phyloP scores from a whole-genome alignment of 2,888 invertebrate genomes.

The Thelaira solivaga region DNA sequence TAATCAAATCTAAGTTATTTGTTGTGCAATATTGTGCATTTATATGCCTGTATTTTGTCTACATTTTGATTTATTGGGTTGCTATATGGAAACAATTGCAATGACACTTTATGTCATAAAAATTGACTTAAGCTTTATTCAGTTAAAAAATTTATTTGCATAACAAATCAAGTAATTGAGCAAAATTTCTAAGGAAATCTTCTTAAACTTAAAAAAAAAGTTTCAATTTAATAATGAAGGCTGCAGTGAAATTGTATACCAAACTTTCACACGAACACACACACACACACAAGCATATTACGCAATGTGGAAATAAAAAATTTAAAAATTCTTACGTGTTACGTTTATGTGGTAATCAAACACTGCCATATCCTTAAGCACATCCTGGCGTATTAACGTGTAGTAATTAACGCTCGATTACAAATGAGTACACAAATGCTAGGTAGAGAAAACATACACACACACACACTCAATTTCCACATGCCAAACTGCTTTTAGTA shows the following conservation, averaged over 20 bases:
- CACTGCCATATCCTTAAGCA: constrained; percentile 19
- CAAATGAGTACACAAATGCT: constrained; percentile 25
- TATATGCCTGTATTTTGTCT: background rate
- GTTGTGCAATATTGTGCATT: constrained; percentile 4
- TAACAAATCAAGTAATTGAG: constrained; percentile 7
- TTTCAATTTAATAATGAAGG: too few species aligned
- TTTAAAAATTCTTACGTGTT: constrained; percentile 32
- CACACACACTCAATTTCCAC: background rate
- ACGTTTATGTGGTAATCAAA: constrained; percentile 4
- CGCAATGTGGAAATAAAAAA: constrained; percentile 18
- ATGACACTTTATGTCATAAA: constrained; percentile 39
- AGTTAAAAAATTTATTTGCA: background rate
- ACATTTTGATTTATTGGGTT: constrained; percentile 16
- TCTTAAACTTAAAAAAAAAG: too few species aligned
- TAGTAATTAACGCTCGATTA: constrained; percentile 50
- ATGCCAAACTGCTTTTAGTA: too few species aligned
- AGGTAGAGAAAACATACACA: background rate
- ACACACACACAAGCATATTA: too few species aligned
- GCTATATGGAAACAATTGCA: constrained; percentile 12
- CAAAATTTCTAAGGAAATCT: background rate
- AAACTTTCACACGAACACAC: too few species aligned
- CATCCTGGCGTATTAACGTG: constrained; percentile 41
- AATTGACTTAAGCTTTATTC: background rate
- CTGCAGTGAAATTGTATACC: too few species aligned
- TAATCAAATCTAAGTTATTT: background rate